Percentiles rank a stretch among this genome's conserved stretches.
Evolutionary conservation across 2,888 invertebrate genomes (phyloP).

Genomic region (Eristalinus sepulchralis): DNA sequence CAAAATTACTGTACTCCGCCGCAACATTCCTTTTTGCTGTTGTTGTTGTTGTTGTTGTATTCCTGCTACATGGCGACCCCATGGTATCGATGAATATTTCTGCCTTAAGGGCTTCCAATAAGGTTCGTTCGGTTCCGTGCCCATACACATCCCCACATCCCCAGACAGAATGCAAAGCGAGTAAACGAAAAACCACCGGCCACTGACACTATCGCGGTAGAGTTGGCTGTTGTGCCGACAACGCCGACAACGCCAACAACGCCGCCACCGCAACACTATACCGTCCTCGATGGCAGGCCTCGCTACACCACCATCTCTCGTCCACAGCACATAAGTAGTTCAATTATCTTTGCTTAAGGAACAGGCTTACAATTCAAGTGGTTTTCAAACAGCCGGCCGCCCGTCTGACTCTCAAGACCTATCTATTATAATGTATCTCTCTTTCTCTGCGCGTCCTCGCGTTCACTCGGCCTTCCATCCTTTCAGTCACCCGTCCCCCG

Average conservation of each 20-base stretch:
- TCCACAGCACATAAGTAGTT: constrained; percentile 56
- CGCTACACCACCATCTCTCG: background rate
- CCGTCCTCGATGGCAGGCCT: background rate
- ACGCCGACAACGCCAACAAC: background rate
- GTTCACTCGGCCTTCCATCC: background rate
- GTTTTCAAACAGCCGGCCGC: constrained; percentile 64
- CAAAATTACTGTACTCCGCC: constrained; percentile 37
- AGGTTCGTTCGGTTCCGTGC: background rate
- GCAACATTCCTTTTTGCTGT: constrained; percentile 32
- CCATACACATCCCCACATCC: constrained; percentile 13
- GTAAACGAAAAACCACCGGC: constrained; percentile 45
- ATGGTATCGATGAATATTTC: constrained; percentile 61
- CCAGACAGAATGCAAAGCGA: constrained; percentile 55
- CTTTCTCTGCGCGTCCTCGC: constrained; percentile 20
- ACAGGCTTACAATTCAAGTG: constrained; percentile 62
- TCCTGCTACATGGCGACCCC: constrained; percentile 1
- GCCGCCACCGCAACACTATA: constrained; percentile 24
- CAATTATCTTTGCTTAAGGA: constrained; percentile 68
- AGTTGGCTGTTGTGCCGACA: background rate
- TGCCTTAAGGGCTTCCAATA: constrained; percentile 53
- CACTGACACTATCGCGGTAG: background rate
- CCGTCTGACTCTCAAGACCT: constrained; percentile 53
- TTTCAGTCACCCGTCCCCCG: no score
- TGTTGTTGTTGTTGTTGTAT: no score
- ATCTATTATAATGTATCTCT: constrained; percentile 61